These are phyloP conservation scores for Cynopterus sphinx DNA, from an alignment of 2,797 vertebrate genomes.

Conservation along the genomic window DNA sequence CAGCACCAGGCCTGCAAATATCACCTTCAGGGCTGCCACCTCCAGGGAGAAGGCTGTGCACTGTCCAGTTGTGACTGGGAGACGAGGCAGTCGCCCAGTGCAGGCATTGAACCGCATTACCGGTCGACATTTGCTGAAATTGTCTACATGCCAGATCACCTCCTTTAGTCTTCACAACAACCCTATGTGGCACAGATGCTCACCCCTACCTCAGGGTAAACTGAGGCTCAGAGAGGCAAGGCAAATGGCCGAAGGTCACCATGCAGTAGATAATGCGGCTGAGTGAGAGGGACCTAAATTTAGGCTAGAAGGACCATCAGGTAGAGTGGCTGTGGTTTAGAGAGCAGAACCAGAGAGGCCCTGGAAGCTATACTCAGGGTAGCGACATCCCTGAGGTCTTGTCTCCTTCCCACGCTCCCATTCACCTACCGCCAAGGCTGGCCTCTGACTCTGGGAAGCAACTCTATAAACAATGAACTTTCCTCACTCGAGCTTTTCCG, in stretches of 20 bases:
- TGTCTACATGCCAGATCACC: background rate
- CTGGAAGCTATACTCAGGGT: background rate
- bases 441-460: background rate
- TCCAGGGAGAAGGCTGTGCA: background rate
- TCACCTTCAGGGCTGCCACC: background rate
- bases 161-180: background rate
- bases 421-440: background rate
- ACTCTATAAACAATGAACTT: background rate
- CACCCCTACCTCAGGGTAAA: background rate
- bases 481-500: background rate
- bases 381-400: background rate
- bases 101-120: fast-evolving
- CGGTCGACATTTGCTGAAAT: background rate
- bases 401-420: background rate
- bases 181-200: background rate
- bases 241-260: background rate
- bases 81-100: background rate
- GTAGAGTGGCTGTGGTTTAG: background rate
- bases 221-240: background rate
- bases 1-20: background rate
- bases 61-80: background rate
- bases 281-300: background rate
- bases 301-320: fast-evolving
- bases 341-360: background rate
- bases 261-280: fast-evolving